Percentiles rank a stretch among this genome's conserved stretches.
Conservation (phyloP, 1,140 invertebrate genomes). For the Pogonognathellus flavescens region DNA sequence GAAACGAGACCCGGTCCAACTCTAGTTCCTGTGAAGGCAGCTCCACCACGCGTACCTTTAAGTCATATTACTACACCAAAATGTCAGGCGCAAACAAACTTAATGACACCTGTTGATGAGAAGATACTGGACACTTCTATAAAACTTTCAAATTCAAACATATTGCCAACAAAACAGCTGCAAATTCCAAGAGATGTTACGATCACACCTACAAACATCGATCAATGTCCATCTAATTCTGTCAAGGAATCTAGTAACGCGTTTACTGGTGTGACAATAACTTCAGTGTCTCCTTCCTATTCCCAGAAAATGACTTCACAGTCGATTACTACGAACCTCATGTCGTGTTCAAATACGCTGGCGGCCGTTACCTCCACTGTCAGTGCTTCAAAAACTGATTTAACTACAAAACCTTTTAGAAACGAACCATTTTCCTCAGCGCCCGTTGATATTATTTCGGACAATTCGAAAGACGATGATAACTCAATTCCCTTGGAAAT, state of each 20-base stretch:
- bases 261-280: background rate
- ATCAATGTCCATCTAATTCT: background rate
- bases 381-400: background rate
- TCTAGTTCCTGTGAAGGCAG: background rate
- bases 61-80: background rate
- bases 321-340: background rate
- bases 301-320: background rate
- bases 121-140: background rate
- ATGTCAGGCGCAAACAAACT: background rate
- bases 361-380: background rate
- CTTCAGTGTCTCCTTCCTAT: background rate
- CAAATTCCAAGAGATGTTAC: constrained; percentile 21
- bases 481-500: constrained; percentile 29
- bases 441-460: background rate
- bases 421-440: background rate
- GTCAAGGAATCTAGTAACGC: background rate
- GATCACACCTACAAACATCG: constrained; percentile 12
- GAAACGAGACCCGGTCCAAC: background rate
- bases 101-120: background rate
- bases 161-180: background rate
- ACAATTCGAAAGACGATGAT: background rate
- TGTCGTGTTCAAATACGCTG: background rate
- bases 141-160: background rate
- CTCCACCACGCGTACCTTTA: background rate
- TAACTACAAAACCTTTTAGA: constrained; percentile 21